Base-by-base conservation (phyloP, 2,888 invertebrate species). In the Leptopilina myrica region DNA sequence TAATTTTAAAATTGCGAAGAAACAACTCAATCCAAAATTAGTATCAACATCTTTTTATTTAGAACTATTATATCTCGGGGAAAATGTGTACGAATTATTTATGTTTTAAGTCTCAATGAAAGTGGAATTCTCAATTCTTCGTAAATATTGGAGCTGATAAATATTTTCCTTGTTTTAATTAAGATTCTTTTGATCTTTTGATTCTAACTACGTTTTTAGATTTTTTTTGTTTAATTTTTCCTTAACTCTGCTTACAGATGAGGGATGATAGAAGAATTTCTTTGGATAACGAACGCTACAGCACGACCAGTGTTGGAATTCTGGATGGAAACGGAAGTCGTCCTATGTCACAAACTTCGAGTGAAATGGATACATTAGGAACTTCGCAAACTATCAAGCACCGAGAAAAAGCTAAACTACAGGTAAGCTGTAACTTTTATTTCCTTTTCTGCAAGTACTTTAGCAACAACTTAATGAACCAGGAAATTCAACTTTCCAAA, bases 341-440 rank as follows among this genome's bases (percentile, higher is more conserved):
- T 64, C 95, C 95, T 6, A 93, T 95, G 89, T 95, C 95, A 80
- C 95, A 95, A 89, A 94, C 95, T 12, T 92, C 92, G 20, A 95
- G 95, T n/a, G 95, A 95, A 88, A 93, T 95, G 92, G 91, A 91
- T 64, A 89, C 91, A 26, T 87, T 91, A 46, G 88, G 89, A 76
- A 87, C 90, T 20, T 78, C 91, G 79, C 91, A 89, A 81, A 86
- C 92, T 69, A 91, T 88, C 59, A 92, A 90, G 84, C 90, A 90
- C 84, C 90, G 90, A 5, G 91, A 90, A 83, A 92, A 92, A 88
- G 84, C 88, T 82, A 88, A 91, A 86, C 86, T 92, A 81, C 89
- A 92, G 89, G 89, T 92, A 88, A 53, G 59, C 78, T 33, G n/a
- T 12, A 53, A 49, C 43, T 79, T 77, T 64, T 77, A 56, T 73